Evolutionary conservation across 2,888 invertebrate species (phyloP), one percentile per base, ranked within the genome.

Genomic region (Epistrophella euchroma): DNA sequence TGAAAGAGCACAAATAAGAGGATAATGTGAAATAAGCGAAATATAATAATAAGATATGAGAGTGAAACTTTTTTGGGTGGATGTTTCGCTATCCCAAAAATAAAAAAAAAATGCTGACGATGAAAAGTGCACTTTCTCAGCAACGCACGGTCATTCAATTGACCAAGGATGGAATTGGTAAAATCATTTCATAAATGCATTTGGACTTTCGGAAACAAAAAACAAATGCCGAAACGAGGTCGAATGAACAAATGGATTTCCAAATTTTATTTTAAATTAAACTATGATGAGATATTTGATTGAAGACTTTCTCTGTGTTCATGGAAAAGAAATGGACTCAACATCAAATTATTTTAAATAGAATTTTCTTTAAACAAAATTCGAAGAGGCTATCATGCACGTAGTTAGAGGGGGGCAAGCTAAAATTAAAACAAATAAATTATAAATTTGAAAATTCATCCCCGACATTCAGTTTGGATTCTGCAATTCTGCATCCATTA

Each of bases 1-100:
- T 43, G 58, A 25, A 66, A 73, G 55, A 55, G 45, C 70, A 73
- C 58, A 71, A 80, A n/a, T n/a, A 72, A 72, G 62, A 71, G 43
- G 64, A 72, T 56, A 62, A 74, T 73, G 76, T 55, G 64, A 62
- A 72, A 81, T 85, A 85, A 81, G 50, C 68, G 66, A 60, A 70
- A 68, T 71, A 70, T 73, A 81, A 76, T 58, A 58, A 60, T 40
- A 37, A 40, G 6, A 11, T 7, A 72, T 85, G 40, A 60, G 72
- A 55, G 11, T 58, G 32, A 43, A 58, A 68, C 17, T 70, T 17
- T 60, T 28, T 55, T 15, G 64, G 22, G 15, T 40, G 47, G 35
- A 40, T 56, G 7, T 71, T 32, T 43, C 17, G 55, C 32, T 56
- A 37, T 50, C 28, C 9, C 45, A 10, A 43, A 62, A 25, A n/a